Conservation (phyloP, 2,113 vertebrate species). For the Hyperopisus bebe region DNA sequence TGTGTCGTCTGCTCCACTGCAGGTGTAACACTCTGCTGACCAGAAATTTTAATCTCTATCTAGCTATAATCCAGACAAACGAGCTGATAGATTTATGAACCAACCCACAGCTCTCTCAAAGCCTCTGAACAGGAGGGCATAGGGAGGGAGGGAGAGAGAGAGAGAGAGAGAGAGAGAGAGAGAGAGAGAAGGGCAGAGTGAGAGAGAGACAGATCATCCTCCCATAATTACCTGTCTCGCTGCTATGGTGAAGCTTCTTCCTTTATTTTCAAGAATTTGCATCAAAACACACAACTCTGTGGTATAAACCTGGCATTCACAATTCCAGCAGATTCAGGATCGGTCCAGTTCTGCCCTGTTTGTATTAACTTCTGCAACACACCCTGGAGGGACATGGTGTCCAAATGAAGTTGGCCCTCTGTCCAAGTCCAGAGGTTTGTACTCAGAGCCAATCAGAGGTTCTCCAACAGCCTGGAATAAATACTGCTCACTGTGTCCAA, state of each 20-base stretch:
- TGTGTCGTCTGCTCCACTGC: no score
- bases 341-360: background rate
- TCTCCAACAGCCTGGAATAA: background rate
- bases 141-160: background rate
- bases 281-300: background rate
- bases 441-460: background rate
- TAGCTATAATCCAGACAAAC: constrained; percentile 4
- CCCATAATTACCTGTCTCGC: background rate
- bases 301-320: background rate
- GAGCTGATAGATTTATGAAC: background rate
- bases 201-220: background rate
- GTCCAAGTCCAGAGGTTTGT: background rate
- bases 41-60: background rate
- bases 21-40: background rate
- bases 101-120: background rate
- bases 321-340: background rate
- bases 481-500: background rate
- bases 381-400: background rate
- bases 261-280: background rate
- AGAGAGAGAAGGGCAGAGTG: background rate
- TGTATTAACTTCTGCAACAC: background rate
- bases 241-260: background rate
- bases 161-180: background rate
- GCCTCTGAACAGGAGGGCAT: background rate
- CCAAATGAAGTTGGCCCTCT: background rate